These are phyloP conservation scores for Clusia tigrina DNA, from an alignment of 2,888 invertebrate genomes.

Conservation along the genomic window DNA sequence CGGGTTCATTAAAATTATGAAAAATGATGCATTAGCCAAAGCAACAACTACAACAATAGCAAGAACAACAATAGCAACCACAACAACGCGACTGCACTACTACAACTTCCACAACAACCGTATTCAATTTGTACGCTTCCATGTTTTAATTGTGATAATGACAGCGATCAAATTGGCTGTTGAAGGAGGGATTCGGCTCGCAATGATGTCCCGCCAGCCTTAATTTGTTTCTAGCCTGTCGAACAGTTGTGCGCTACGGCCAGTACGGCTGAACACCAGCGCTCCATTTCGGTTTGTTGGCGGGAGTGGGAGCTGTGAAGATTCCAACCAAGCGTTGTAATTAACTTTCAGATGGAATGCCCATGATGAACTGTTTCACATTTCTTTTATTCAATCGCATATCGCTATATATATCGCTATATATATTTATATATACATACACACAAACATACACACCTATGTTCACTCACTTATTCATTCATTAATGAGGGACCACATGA, in stretches of 20 bases:
- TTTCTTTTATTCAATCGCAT: too few relatives aligned
- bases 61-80: not conserved
- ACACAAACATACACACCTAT: not conserved
- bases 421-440: too few relatives aligned
- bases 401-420: too few relatives aligned
- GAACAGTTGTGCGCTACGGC: conserved; percentile 40
- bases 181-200: conserved; percentile 43
- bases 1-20: conserved; percentile 56
- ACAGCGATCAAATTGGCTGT: conserved; percentile 36
- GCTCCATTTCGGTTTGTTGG: conserved; percentile 7
- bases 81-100: not conserved
- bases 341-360: not conserved
- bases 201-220: conserved; percentile 59
- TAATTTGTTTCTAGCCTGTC: conserved; percentile 60
- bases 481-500: conserved; percentile 30
- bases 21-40: conserved; percentile 46
- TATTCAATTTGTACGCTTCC: too few relatives aligned
- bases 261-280: conserved; percentile 34
- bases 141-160: conserved; percentile 55
- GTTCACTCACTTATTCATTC: conserved; percentile 8
- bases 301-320: conserved; percentile 22
- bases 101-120: not conserved
- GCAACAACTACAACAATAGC: not conserved
- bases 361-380: not conserved
- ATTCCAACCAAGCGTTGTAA: conserved; percentile 2